Evolutionary conservation across 64 coral and sea anemone genomes (phyloP).

Genomic region (Actinia equina): DNA sequence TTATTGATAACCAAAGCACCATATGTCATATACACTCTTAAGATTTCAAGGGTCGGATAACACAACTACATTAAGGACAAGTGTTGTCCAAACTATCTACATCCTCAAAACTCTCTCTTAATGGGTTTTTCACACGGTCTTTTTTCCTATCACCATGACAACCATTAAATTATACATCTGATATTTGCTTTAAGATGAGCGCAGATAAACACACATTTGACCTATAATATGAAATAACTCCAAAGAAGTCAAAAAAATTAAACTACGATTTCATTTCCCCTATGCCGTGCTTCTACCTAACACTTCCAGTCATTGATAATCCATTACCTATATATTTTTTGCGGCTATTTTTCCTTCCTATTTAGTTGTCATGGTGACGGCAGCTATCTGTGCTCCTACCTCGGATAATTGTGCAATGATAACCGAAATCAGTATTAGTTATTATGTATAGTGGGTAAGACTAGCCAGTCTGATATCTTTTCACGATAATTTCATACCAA

Average conservation of each 20-base stretch:
- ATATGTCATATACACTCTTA: not conserved
- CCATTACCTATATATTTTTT: not conserved
- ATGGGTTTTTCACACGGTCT: not conserved
- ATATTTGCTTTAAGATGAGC: not conserved
- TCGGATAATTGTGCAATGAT: too few relatives aligned
- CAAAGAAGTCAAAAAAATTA: not conserved
- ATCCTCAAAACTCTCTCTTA: not conserved
- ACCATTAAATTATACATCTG: not conserved
- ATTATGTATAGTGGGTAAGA: not conserved
- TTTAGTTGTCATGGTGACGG: too few relatives aligned
- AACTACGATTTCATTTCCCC: not conserved
- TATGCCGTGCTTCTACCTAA: not conserved
- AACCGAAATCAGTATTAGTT: too few relatives aligned
- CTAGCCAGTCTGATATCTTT: not conserved
- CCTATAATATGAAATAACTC: not conserved
- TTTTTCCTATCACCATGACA: not conserved
- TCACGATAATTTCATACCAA: not conserved
- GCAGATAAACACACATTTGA: not conserved
- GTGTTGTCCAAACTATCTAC: not conserved
- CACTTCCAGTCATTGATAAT: not conserved
- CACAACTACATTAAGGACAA: not conserved
- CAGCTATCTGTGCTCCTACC: too few relatives aligned
- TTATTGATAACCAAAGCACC: not conserved
- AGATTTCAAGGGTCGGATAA: not conserved
- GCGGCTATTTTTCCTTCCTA: too few relatives aligned